phyloP scores from a whole-genome alignment of 2,888 invertebrate species.

The Xestia c-nigrum region DNA sequence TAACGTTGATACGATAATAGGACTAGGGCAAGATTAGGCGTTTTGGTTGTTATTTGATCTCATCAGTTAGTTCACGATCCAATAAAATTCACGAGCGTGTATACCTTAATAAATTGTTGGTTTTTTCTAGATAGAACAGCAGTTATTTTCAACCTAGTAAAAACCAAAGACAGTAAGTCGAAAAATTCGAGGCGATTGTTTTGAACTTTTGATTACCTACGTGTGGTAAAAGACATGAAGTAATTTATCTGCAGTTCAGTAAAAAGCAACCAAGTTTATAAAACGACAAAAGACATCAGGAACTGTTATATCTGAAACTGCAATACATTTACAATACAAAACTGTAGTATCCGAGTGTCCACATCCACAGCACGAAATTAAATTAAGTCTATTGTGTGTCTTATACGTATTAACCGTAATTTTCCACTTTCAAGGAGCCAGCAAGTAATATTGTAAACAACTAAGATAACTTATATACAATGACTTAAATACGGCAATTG shows the following conservation, averaged over 20 bases:
- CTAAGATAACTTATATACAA: neutral
- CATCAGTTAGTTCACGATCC: neutral
- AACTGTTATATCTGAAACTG: neutral
- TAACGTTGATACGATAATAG: constrained; percentile 15
- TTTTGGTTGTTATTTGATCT: neutral
- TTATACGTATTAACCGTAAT: neutral
- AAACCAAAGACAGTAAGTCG: neutral
- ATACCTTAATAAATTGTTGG: neutral
- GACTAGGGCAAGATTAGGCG: constrained; percentile 16
- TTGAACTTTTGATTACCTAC: neutral
- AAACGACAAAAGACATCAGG: constrained; percentile 5
- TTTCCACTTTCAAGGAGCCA: neutral
- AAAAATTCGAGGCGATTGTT: neutral
- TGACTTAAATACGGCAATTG: no score
- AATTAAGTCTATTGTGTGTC: constrained; percentile 5
- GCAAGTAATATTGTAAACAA: neutral
- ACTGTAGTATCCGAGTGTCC: neutral
- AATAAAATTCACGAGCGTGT: neutral
- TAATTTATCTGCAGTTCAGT: neutral
- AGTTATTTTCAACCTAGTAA: neutral
- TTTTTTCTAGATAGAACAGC: neutral
- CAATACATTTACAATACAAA: neutral
- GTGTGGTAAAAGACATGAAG: neutral
- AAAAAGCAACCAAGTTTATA: constrained; percentile 22
- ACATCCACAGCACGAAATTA: constrained; percentile 23